A percentile compares a stretch with the other conserved stretches of the same genome.
Conservation (phyloP, 2,888 invertebrate species). For the Plemyria rubiginata region DNA sequence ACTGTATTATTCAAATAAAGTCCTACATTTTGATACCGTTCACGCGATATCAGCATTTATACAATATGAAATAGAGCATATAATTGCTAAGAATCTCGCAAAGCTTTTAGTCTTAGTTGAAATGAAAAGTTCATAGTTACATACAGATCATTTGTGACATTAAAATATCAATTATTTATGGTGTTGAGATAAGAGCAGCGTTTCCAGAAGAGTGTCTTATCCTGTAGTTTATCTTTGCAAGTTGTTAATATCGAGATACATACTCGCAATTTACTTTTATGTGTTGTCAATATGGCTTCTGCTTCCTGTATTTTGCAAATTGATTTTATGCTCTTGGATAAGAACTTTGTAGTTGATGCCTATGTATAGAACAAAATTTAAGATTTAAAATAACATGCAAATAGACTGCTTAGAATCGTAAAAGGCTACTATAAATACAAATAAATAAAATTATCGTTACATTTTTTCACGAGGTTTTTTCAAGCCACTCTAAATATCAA, state of each 20-base stretch:
- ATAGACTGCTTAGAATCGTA: too few species aligned
- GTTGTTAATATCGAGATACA: constrained; percentile 31
- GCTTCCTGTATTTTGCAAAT: constrained; percentile 18
- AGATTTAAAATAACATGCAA: neutral
- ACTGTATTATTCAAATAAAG: constrained; percentile 40
- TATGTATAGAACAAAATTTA: too few species aligned
- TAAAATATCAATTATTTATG: constrained; percentile 84
- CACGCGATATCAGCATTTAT: constrained; percentile 37
- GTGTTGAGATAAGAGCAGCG: constrained; percentile 73
- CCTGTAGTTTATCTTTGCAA: constrained; percentile 41
- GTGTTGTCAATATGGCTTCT: constrained; percentile 16
- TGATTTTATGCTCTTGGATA: constrained; percentile 7
- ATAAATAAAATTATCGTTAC: neutral
- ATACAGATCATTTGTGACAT: constrained; percentile 84
- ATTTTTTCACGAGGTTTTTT: neutral
- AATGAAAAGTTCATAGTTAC: constrained; percentile 66
- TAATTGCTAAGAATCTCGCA: constrained; percentile 25
- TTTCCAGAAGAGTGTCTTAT: constrained; percentile 62
- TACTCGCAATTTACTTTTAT: constrained; percentile 31
- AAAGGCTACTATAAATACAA: too few species aligned
- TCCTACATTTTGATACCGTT: constrained; percentile 31
- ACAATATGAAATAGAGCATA: constrained; percentile 27
- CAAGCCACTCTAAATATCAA: neutral
- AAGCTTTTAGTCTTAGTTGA: constrained; percentile 53
- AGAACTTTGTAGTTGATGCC: neutral